These are phyloP conservation scores for Hydropsyche tenuis DNA, from an alignment of 1,140 invertebrate genomes.

Conservation along the genomic window DNA sequence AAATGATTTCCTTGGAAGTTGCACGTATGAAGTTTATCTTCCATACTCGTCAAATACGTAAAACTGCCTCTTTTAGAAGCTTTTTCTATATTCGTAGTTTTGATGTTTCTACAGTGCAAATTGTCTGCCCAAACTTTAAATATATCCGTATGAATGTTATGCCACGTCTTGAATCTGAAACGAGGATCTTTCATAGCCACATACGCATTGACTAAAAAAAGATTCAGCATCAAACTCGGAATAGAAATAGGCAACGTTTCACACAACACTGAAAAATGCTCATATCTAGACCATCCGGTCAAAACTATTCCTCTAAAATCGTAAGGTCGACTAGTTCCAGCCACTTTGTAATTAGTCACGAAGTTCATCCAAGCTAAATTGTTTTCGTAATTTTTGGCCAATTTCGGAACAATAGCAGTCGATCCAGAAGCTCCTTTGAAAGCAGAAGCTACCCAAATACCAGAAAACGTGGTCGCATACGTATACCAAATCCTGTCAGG, in stretches of 20 bases:
- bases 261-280: slow-evolving; percentile 92
- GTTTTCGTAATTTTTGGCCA: slow-evolving; percentile 55
- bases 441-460: slow-evolving; percentile 89
- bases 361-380: slow-evolving; percentile 56
- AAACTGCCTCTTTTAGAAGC: not conserved
- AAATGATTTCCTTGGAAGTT: slow-evolving; percentile 36
- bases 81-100: not conserved
- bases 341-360: slow-evolving; percentile 53
- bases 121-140: slow-evolving; percentile 26
- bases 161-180: not conserved
- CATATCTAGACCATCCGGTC: slow-evolving; percentile 83
- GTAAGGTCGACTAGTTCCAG: slow-evolving; percentile 51
- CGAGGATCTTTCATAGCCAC: not conserved
- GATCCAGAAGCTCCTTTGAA: slow-evolving; percentile 91
- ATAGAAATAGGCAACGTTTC: slow-evolving; percentile 87
- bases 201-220: slow-evolving; percentile 47
- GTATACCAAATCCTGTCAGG: slow-evolving; percentile 39
- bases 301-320: slow-evolving; percentile 53
- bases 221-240: slow-evolving; percentile 72
- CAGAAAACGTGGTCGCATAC: slow-evolving; percentile 50
- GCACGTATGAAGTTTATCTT: slow-evolving; percentile 30
- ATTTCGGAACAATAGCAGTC: slow-evolving; percentile 70
- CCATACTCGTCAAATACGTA: slow-evolving; percentile 30
- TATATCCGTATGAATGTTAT: slow-evolving; percentile 21
- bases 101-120: slow-evolving; percentile 31